phyloP scores from a whole-genome alignment of 2,797 vertebrate species.

The Salarias fasciatus region DNA sequence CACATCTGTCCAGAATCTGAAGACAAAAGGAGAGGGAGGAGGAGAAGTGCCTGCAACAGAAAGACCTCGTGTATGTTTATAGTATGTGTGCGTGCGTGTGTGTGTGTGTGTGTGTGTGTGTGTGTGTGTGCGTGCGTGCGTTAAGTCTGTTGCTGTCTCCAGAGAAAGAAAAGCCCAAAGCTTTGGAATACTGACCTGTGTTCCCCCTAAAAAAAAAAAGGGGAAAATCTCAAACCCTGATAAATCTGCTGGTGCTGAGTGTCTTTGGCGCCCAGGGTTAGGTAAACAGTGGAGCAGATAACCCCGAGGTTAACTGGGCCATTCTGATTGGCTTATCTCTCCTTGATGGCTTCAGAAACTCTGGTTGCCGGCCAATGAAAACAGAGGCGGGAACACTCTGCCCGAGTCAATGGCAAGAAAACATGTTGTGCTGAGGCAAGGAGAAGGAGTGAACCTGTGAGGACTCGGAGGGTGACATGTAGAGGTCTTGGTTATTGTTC shows the following conservation, averaged over 20 bases:
- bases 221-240: too few species aligned
- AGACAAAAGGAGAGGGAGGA: slow-evolving; percentile 25
- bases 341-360: slow-evolving; percentile 53
- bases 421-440: slow-evolving; percentile 55
- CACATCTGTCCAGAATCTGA: slow-evolving; percentile 63
- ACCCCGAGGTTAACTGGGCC: slow-evolving; percentile 53
- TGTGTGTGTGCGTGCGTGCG: slow-evolving; percentile 1
- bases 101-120: not conserved
- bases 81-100: slow-evolving; percentile 2
- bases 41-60: slow-evolving; percentile 11
- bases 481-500: slow-evolving; percentile 16
- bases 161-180: too few species aligned
- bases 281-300: slow-evolving; percentile 66
- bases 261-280: slow-evolving; percentile 60
- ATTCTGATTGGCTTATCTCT: slow-evolving; percentile 66
- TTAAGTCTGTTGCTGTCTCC: not conserved
- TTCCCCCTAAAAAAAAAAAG: too few species aligned
- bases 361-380: slow-evolving; percentile 70
- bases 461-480: slow-evolving; percentile 14
- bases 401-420: slow-evolving; percentile 55
- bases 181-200: too few species aligned
- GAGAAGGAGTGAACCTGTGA: slow-evolving; percentile 33
- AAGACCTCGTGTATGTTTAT: slow-evolving; percentile 5
- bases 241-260: slow-evolving; percentile 30
- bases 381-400: slow-evolving; percentile 59